Evolutionary conservation across 2,888 invertebrate species (phyloP), one percentile per base, ranked within the genome.

Genomic region (Neoitamus cyanurus): DNA sequence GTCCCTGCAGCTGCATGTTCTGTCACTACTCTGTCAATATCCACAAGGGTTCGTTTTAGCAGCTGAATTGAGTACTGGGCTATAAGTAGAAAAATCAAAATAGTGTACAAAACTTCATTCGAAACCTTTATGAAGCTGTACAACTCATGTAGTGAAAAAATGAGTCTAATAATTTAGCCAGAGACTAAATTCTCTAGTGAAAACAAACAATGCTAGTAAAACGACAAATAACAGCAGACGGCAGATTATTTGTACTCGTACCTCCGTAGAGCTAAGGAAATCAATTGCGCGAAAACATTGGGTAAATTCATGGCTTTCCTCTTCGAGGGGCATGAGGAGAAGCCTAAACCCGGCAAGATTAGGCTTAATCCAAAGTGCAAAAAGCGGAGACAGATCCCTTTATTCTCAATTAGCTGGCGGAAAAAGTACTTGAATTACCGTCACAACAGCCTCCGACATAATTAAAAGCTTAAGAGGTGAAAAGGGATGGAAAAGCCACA

Each of bases 381-480:
- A 80, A 58, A 68, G 58, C 34, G 80, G 58, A 58, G 80, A 80
- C 36, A 68, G 80, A 58, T 80, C 80, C 80, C 28, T 80, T 80
- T 58, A 68, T 68, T 58, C 80, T 80, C 80, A 80, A 80, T 80
- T 80, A 80, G 80, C 58, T 68, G 42, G 58, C 80, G 68, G 80
- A 68, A 80, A 73, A 80, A 80, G 80, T 68, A 58, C 80, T 80
- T 58, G 68, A 80, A 80, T 80, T 80, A 80, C 80, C 58, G 80
- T 80, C 80, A 48, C 80, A 80, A 80, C 80, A 80, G 80, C 31
- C 80, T 80, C 80, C 42, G 34, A 80, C 80, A 80, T 80, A 80
- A 80, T 80, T 80, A 80, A 80, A 68, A 80, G 80, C 80, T 80
- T 80, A 58, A 80, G 68, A 80, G 36, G 58, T 58, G 31, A 80